Conservation (phyloP, 2,113 vertebrate species). For the Lichenostomus cassidix region DNA sequence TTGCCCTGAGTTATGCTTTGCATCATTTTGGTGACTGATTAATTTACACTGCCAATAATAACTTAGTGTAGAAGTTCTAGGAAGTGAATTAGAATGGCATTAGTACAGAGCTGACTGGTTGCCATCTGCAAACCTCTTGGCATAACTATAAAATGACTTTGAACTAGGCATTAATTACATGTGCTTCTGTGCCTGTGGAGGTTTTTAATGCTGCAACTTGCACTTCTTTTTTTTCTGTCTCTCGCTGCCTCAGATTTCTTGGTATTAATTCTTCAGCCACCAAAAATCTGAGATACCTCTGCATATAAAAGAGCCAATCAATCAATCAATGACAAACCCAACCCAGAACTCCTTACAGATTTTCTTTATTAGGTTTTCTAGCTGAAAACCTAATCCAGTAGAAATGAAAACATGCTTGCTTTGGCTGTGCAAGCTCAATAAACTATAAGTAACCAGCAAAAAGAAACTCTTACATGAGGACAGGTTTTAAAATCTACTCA, state of each 20-base stretch:
- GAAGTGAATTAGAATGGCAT: background rate
- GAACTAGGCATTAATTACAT: background rate
- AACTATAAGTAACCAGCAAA: background rate
- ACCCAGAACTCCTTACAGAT: background rate
- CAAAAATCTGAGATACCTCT: background rate
- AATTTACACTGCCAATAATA: background rate
- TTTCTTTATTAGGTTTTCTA: conserved; percentile 6
- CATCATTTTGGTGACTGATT: background rate
- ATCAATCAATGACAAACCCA: background rate
- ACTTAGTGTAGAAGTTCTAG: background rate
- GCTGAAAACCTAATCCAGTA: background rate
- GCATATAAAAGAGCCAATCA: background rate
- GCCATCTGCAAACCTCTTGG: background rate
- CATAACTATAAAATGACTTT: background rate
- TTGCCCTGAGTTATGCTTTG: background rate
- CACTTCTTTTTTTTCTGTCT: background rate
- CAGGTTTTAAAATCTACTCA: background rate
- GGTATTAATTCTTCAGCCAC: background rate
- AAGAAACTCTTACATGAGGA: background rate
- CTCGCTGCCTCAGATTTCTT: background rate
- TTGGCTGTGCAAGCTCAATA: background rate
- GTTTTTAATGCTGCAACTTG: background rate
- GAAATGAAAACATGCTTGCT: background rate
- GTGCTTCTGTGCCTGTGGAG: background rate
- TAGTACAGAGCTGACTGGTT: background rate